Evolutionary conservation across 2,797 vertebrate genomes (phyloP).

Genomic region (Lepidocolaptes lacrymiger): DNA sequence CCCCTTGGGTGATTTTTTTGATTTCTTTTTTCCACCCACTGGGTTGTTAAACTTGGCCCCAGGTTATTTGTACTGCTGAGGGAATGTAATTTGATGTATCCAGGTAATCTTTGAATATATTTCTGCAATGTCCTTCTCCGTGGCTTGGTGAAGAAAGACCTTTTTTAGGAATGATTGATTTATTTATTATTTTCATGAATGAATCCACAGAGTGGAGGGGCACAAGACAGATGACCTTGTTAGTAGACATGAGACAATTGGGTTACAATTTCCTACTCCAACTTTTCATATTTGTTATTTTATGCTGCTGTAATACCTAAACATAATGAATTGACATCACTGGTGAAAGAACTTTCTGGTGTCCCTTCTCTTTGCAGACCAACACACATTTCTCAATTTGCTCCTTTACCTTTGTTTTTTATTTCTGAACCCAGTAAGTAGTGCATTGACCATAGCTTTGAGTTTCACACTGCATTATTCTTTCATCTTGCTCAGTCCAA

Average conservation of each 20-base stretch:
- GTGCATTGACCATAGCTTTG: not conserved
- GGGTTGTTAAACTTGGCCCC: fast-evolving
- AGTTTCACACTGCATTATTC: not conserved
- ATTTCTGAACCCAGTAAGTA: not conserved
- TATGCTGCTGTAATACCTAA: not conserved
- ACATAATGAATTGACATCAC: not conserved
- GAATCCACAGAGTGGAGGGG: fast-evolving
- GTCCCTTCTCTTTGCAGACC: not conserved
- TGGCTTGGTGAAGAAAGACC: not conserved
- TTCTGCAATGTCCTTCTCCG: not conserved
- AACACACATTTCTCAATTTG: not conserved
- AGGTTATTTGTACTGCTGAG: not conserved
- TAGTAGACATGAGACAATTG: not conserved
- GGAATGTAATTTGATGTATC: not conserved
- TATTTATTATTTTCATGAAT: not conserved
- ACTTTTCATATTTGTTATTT: not conserved
- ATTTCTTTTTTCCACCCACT: fast-evolving
- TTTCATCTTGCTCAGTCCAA: not conserved
- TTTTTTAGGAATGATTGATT: not conserved
- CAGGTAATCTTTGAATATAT: not conserved
- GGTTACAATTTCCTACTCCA: not conserved
- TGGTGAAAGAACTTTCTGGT: not conserved
- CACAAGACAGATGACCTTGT: not conserved
- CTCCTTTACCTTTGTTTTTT: not conserved
- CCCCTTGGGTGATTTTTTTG: fast-evolving